Evolutionary conservation across 2,797 vertebrate species (phyloP), one percentile per base, ranked within the genome.

Genomic region (Melanotaenia trifasciata): DNA sequence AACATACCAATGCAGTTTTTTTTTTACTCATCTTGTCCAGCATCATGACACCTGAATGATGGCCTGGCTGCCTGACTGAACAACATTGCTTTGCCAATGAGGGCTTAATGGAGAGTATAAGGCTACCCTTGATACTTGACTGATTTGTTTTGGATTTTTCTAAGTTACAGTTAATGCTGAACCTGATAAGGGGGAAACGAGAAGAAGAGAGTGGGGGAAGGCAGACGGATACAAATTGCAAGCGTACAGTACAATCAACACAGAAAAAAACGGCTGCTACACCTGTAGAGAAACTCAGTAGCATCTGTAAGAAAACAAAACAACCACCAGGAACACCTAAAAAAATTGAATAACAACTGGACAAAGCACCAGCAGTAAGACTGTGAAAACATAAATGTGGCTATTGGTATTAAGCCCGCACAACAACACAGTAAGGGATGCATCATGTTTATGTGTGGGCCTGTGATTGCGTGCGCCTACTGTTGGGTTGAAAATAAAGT

Each of bases 361-460:
- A 18, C 11, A 43, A 3, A 43, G 4, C 3, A 43, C 45, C 8
- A n/a, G 20, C 20, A n/a, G 6, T 10, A 47, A 9, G 45, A 6
- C 20, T 47, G 14, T 43, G 43, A 20, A 14, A 20, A 47, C 20
- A 47, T 20, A 47, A n/a, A 47, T 47, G 45, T 47, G 3, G 7
- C 6, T 2, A 45, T 45, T 20, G 7, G 18, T 20, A 9, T 7
- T 45, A 45, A 45, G 43, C 43, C 16, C 18, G 14, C 6, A 47
- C 20, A n/a, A 47, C 2, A 47, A 9, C 20, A 18, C 7, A n/a
- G 18, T 20, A 45, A 45, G 14, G 18, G 18, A 70, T 74, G 57
- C 45, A 75, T 58, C 53, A 8, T 68, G 74, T 74, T 36, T 36
- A 3, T 72, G 18, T 43, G 6, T 67, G 22, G 59, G 45, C 40